phyloP scores from a whole-genome alignment of 1,140 invertebrate species.

The Diachasma alloeum region DNA sequence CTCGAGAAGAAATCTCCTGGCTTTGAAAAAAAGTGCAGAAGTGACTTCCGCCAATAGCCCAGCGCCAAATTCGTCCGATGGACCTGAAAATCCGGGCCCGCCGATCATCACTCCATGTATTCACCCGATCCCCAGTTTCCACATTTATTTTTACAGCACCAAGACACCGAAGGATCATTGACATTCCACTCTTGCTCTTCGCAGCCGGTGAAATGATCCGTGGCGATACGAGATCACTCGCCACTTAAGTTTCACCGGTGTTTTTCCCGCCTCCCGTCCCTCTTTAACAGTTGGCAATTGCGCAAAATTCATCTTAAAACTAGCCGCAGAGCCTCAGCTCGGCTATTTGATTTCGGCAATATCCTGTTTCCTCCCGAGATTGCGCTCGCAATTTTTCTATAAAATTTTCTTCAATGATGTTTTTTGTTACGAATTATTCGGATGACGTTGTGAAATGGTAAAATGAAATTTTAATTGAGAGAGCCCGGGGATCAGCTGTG shows the following conservation, averaged over 20 bases:
- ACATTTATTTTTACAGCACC: not conserved
- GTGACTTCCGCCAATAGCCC: too few species aligned
- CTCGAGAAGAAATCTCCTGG: too few species aligned
- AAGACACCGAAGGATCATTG: constrained; percentile 14
- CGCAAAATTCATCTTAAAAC: not conserved
- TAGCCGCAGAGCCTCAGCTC: not conserved
- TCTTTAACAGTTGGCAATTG: not conserved
- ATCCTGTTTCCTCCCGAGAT: constrained; percentile 19
- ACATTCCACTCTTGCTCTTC: constrained; percentile 28
- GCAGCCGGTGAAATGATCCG: constrained; percentile 25
- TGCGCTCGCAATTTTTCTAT: not conserved
- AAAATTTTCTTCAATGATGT: not conserved
- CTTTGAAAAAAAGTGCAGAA: too few species aligned
- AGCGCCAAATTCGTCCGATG: too few species aligned
- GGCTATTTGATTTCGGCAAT: constrained; percentile 22
- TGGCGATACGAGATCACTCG: constrained; percentile 1
- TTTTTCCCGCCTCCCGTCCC: not conserved
- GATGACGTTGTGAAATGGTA: not conserved
- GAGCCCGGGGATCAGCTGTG: not conserved
- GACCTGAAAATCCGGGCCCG: too few species aligned
- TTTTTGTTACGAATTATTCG: not conserved
- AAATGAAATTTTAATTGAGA: not conserved
- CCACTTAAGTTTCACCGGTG: constrained; percentile 26
- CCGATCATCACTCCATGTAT: too few species aligned
- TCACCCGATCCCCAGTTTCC: not conserved